These are phyloP conservation scores for Varroa destructor DNA, from an alignment of 1,140 invertebrate species.

Conservation along the genomic window DNA sequence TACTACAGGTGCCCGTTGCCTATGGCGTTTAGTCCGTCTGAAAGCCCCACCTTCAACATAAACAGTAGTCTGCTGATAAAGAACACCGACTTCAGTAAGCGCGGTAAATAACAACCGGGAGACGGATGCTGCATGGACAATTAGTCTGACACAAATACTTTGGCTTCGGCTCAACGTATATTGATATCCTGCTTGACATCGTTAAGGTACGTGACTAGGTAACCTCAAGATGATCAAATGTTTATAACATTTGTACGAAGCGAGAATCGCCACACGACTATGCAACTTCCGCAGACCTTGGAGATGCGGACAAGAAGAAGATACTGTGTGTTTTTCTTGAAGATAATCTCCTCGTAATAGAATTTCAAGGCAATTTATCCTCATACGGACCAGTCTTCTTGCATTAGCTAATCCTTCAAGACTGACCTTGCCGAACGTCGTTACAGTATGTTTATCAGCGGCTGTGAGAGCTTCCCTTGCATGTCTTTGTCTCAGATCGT, in stretches of 20 bases:
- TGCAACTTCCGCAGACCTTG: slow-evolving; percentile 39
- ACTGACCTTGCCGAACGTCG: slow-evolving; percentile 64
- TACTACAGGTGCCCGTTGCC: too few species aligned
- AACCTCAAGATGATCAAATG: slow-evolving; percentile 43
- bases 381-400: slow-evolving; percentile 71
- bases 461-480: slow-evolving; percentile 77
- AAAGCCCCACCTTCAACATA: too few species aligned
- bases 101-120: not conserved
- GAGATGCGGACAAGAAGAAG: not conserved
- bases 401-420: slow-evolving; percentile 50
- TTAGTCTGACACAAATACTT: not conserved
- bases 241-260: slow-evolving; percentile 48
- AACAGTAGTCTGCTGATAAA: too few species aligned
- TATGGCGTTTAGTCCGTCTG: too few species aligned
- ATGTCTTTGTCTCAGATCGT: slow-evolving; percentile 56
- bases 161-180: slow-evolving; percentile 1
- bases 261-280: slow-evolving; percentile 47
- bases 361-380: slow-evolving; percentile 81
- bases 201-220: not conserved
- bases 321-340: not conserved
- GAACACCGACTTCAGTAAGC: too few species aligned
- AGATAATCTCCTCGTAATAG: slow-evolving; percentile 34
- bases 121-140: not conserved
- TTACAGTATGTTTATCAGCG: slow-evolving; percentile 70
- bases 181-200: not conserved